These are phyloP conservation scores for Tricholaema leucomelas DNA, from an alignment of 2,113 vertebrate genomes.

Conservation along the genomic window DNA sequence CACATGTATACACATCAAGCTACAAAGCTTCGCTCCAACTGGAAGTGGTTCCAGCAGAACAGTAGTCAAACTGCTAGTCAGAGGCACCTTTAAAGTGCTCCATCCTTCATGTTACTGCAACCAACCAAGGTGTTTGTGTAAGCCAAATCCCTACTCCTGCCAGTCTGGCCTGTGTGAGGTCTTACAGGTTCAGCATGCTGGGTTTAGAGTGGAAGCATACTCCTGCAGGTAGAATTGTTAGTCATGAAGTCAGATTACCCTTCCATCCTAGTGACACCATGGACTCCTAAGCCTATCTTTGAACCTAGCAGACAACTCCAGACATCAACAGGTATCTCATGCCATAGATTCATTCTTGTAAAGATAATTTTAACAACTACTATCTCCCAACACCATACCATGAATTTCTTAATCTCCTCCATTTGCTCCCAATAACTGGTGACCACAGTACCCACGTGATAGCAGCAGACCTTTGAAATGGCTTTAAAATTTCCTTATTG, in stretches of 20 bases:
- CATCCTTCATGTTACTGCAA: neutral
- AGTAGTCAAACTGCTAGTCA: neutral
- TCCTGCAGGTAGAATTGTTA: neutral
- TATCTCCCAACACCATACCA: neutral
- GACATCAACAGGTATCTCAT: neutral
- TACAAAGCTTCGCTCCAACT: neutral
- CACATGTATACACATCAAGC: neutral
- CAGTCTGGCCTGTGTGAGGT: neutral
- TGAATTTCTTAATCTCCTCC: neutral
- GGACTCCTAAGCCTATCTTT: neutral
- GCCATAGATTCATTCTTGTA: neutral
- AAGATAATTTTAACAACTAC: neutral
- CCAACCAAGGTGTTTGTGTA: neutral
- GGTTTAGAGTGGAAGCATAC: neutral
- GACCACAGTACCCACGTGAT: neutral
- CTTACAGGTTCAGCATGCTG: neutral
- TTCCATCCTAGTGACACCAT: neutral
- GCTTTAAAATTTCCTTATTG: neutral
- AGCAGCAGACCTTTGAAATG: constrained; percentile 64
- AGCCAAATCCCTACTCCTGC: neutral
- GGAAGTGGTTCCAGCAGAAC: neutral
- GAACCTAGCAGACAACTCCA: neutral
- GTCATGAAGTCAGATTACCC: neutral
- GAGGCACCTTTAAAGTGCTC: neutral
- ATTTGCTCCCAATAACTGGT: neutral